Percentiles rank a stretch among this genome's conserved stretches.
These are phyloP conservation scores for Salmo trutta DNA, from an alignment of 2,797 vertebrate species.

Conservation along the genomic window DNA sequence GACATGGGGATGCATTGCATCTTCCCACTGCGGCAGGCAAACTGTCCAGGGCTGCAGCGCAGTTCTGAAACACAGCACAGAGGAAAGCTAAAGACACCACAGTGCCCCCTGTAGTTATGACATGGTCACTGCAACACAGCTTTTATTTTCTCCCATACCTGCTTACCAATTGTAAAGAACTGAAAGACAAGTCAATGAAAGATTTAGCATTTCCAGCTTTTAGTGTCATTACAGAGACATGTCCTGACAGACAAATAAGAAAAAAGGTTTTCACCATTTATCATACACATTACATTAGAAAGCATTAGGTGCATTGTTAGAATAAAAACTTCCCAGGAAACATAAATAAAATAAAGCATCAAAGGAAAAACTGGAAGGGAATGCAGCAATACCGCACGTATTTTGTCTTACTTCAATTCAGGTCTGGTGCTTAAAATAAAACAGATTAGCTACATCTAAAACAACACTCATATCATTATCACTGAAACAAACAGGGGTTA, in stretches of 20 bases:
- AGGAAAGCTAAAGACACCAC: not conserved
- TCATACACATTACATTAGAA: not conserved
- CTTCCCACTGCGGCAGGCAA: conserved; percentile 91
- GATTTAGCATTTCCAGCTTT: not conserved
- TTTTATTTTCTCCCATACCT: not conserved
- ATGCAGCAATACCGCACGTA: not conserved
- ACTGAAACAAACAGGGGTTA: too few species aligned
- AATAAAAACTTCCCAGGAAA: not conserved
- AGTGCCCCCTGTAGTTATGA: not conserved
- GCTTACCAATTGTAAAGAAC: not conserved
- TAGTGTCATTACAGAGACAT: not conserved
- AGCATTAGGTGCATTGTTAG: not conserved
- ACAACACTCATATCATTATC: not conserved
- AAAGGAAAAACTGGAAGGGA: not conserved
- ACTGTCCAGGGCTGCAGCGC: conserved; percentile 90
- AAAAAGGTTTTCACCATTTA: not conserved
- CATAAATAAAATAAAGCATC: not conserved
- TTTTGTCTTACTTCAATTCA: not conserved
- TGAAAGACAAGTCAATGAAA: not conserved
- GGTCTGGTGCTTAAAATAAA: not conserved
- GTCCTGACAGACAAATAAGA: not conserved
- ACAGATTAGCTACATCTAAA: not conserved
- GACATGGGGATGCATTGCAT: conserved; percentile 95
- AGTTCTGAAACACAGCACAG: conserved; percentile 80
- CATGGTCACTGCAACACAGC: not conserved